Evolutionary conservation across 1,140 invertebrate species (phyloP).

Genomic region (Bombus fervidus): DNA sequence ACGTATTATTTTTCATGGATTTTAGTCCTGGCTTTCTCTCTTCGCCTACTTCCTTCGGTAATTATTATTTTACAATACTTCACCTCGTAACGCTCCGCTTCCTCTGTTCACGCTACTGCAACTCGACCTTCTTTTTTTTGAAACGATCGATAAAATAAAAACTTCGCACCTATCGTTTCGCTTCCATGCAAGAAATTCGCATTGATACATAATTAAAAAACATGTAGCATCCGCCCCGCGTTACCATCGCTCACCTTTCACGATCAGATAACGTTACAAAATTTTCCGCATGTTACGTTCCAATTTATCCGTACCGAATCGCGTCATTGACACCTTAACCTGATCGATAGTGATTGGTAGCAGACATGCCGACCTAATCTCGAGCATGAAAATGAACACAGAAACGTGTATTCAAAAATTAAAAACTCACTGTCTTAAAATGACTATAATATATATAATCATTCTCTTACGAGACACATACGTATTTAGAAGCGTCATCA

Average conservation of each 20-base stretch:
- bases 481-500: no score
- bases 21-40: not conserved
- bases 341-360: not conserved
- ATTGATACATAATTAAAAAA: slow-evolving; percentile 15
- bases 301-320: not conserved
- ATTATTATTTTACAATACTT: slow-evolving; percentile 9
- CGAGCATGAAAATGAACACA: not conserved
- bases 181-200: not conserved
- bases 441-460: no score
- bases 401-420: not conserved
- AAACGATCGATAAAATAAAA: slow-evolving; percentile 18
- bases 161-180: not conserved
- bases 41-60: not conserved
- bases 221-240: no score
- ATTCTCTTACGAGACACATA: no score
- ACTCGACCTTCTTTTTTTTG: not conserved
- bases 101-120: no score
- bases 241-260: not conserved
- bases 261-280: not conserved
- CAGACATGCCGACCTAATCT: not conserved
- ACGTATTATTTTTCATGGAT: not conserved
- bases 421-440: no score
- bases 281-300: slow-evolving; percentile 1
- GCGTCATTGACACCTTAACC: not conserved
- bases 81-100: not conserved